phyloP scores from a whole-genome alignment of 2,888 invertebrate genomes.

The Choristoneura rosaceana region DNA sequence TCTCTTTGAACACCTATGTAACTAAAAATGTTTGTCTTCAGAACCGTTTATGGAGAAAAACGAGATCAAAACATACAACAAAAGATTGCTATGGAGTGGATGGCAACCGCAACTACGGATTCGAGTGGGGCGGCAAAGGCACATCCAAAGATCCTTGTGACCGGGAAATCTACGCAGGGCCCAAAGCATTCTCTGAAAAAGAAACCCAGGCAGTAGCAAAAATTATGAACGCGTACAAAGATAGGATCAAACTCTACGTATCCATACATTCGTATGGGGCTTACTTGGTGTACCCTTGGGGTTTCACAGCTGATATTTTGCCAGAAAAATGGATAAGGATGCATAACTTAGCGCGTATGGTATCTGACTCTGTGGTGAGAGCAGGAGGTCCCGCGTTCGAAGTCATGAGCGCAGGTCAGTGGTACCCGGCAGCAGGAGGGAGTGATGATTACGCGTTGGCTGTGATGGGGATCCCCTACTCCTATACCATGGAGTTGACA shows the following conservation, averaged over 20 bases:
- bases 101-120: slow-evolving; percentile 89
- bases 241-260: slow-evolving; percentile 87
- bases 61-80: slow-evolving; percentile 70
- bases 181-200: slow-evolving; percentile 85
- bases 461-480: slow-evolving; percentile 79
- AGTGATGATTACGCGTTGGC: slow-evolving; percentile 87
- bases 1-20: neutral
- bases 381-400: slow-evolving; percentile 77
- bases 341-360: slow-evolving; percentile 68
- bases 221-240: slow-evolving; percentile 77
- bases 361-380: slow-evolving; percentile 69
- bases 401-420: slow-evolving; percentile 80
- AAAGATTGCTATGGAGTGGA: slow-evolving; percentile 87
- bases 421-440: slow-evolving; percentile 87
- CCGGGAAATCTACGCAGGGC: slow-evolving; percentile 86
- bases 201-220: slow-evolving; percentile 85
- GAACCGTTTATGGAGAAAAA: slow-evolving; percentile 88
- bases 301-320: slow-evolving; percentile 79
- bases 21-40: slow-evolving; percentile 54
- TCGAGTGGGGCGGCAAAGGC: slow-evolving; percentile 88
- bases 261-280: slow-evolving; percentile 89
- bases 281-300: slow-evolving; percentile 88
- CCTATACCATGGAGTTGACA: slow-evolving; percentile 87
- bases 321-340: slow-evolving; percentile 80
- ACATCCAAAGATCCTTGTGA: slow-evolving; percentile 87